Percentiles rank a stretch among this genome's conserved stretches.
Conservation (phyloP, 2,888 invertebrate genomes). For the Cremastobaeus sp. region DNA sequence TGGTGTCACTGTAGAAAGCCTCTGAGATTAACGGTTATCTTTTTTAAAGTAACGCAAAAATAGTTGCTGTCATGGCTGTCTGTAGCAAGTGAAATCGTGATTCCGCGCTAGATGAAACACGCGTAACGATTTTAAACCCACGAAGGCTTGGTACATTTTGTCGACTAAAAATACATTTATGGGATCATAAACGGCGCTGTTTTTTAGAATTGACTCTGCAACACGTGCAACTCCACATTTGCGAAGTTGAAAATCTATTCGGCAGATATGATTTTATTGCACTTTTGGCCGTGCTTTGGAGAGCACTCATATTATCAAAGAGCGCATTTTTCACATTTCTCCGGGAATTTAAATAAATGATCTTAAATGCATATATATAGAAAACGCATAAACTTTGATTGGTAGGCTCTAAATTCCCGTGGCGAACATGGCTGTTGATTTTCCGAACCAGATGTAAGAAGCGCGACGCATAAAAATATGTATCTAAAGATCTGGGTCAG, state of each 20-base stretch:
- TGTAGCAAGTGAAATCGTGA: neutral
- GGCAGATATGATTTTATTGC: conserved; percentile 3
- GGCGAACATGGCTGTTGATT: conserved; percentile 18
- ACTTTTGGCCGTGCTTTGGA: neutral
- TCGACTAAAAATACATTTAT: conserved; percentile 75
- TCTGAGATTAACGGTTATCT: too few relatives aligned
- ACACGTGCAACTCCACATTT: conserved; percentile 18
- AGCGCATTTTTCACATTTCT: too few relatives aligned
- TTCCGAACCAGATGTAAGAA: conserved; percentile 29
- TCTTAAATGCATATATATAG: too few relatives aligned
- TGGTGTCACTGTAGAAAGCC: too few relatives aligned
- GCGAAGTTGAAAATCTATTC: conserved; percentile 9
- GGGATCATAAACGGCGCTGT: conserved; percentile 68
- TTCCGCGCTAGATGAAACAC: conserved; percentile 22
- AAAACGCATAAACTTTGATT: too few relatives aligned
- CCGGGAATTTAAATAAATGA: too few relatives aligned
- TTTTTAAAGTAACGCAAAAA: too few relatives aligned
- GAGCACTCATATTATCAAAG: too few relatives aligned
- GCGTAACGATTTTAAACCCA: conserved; percentile 64
- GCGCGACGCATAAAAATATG: conserved; percentile 36
- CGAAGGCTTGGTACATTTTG: conserved; percentile 43
- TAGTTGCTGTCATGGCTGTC: conserved; percentile 1
- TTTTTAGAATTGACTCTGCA: conserved; percentile 46
- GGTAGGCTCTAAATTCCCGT: conserved; percentile 3
- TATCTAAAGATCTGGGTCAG: conserved; percentile 50